These are phyloP conservation scores for Muntiacus muntjak DNA, from an alignment of 2,113 vertebrate genomes.

Conservation along the genomic window DNA sequence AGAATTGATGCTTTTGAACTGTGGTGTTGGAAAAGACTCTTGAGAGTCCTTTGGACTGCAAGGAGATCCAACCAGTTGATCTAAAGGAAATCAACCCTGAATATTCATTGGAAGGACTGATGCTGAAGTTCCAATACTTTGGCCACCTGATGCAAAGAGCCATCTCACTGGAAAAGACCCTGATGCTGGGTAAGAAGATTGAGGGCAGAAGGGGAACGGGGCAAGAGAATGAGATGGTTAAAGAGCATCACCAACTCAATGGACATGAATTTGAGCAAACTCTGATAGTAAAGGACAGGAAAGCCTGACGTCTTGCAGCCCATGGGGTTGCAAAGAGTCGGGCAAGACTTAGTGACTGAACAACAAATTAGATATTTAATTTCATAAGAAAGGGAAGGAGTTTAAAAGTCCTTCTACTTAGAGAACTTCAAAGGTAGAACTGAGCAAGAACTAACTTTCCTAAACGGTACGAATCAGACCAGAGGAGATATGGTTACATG, in stretches of 20 bases:
- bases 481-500: fast-evolving
- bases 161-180: not conserved
- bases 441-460: not conserved
- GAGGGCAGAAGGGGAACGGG: not conserved
- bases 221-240: not conserved
- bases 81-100: not conserved
- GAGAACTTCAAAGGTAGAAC: not conserved
- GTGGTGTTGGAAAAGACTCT: not conserved
- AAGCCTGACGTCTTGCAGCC: not conserved
- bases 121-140: not conserved
- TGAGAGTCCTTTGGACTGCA: not conserved
- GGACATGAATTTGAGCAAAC: not conserved
- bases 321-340: not conserved
- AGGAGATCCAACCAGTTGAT: not conserved
- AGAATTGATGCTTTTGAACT: not conserved
- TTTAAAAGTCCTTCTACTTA: not conserved
- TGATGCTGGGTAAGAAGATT: not conserved
- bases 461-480: not conserved
- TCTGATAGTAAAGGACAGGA: not conserved
- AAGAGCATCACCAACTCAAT: not conserved
- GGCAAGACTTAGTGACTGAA: not conserved
- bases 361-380: not conserved
- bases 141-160: not conserved
- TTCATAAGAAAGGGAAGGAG: not conserved
- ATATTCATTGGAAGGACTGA: not conserved